phyloP scores from a whole-genome alignment of 1,140 invertebrate genomes.

The Gonatopus flavifemur region DNA sequence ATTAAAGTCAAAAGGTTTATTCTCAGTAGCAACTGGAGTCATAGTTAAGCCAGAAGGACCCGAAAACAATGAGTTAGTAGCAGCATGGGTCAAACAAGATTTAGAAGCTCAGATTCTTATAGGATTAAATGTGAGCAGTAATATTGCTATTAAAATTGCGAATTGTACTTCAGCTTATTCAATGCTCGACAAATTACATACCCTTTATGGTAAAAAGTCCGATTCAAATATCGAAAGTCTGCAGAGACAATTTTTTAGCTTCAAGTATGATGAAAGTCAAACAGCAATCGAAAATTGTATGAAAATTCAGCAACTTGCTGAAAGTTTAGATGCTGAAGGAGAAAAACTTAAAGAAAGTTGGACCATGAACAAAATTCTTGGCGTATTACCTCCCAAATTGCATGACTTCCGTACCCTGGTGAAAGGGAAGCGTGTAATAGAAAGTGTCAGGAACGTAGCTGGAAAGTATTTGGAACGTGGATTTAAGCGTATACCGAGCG shows the following conservation, averaged over 20 bases:
- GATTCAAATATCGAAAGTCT: constrained; percentile 17
- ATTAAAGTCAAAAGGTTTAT: constrained; percentile 13
- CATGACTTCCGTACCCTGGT: constrained; percentile 21
- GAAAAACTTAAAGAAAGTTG: constrained; percentile 23
- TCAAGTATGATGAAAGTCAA: constrained; percentile 20
- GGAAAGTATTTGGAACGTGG: too few species aligned
- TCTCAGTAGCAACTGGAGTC: not conserved
- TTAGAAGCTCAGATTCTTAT: constrained; percentile 25
- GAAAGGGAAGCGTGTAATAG: too few species aligned
- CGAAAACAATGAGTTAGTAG: not conserved
- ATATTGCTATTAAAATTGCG: constrained; percentile 22
- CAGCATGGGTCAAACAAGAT: constrained; percentile 22
- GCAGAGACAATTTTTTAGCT: constrained; percentile 25
- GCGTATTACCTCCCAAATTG: constrained; percentile 17
- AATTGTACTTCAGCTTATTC: constrained; percentile 15
- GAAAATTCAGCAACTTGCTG: constrained; percentile 9
- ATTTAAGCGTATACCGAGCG: too few species aligned
- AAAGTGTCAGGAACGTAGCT: too few species aligned
- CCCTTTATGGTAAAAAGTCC: constrained; percentile 23
- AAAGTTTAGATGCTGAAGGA: constrained; percentile 13
- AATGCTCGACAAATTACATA: constrained; percentile 24
- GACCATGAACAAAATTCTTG: constrained; percentile 23
- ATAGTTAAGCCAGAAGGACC: not conserved
- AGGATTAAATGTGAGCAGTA: constrained; percentile 27
- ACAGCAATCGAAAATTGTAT: constrained; percentile 25